Evolutionary conservation across 2,797 vertebrate genomes (phyloP), one percentile per base, ranked within the genome.

Genomic region (Xyrichtys novacula): DNA sequence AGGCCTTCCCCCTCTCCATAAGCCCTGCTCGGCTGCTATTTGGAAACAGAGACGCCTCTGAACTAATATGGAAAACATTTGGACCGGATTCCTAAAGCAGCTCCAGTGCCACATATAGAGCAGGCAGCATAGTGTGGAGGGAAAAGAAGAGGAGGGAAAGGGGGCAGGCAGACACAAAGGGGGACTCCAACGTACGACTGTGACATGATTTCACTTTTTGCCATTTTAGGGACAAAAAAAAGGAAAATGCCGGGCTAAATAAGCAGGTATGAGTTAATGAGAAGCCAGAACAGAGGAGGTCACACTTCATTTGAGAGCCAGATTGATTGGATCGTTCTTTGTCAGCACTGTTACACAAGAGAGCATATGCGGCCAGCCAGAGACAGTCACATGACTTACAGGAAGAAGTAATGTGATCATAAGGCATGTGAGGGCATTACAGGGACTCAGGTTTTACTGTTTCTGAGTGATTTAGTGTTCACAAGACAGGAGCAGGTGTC

Each of bases 11-110:
- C 86, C 84, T 90, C 86, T 71, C 85, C 88, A 92, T 86, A 79
- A 92, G 82, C 88, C 90, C 80, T 75, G 84, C 74, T 71, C 73
- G 76, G 86, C 88, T 90, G 94, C 92, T 94, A 92, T 94, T 95
- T 92, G 91, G 91, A 94, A 92, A 91, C 92, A 84, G 90, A 92
- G 86, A 93, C 75, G 92, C 87, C 94, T 90, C 93, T 97, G 96
- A 95, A 96, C 97, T 97, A 97, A 98, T 98, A 97, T 96, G 97
- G 97, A 96, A 97, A 98, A 94, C 94, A 95, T 96, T 96, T 94
- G 93, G 94, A 95, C 92, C 87, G 76, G 93, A 94, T 94, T 92
- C 90, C 90, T 88, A 83, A 23, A 90, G 89, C 93, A 76, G 92
- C 88, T 89, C 79, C 87, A 87, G 93, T 92, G 94, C 96, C 96